These are phyloP conservation scores for Antheraea yamamai DNA, from an alignment of 2,888 invertebrate genomes.

Conservation along the genomic window DNA sequence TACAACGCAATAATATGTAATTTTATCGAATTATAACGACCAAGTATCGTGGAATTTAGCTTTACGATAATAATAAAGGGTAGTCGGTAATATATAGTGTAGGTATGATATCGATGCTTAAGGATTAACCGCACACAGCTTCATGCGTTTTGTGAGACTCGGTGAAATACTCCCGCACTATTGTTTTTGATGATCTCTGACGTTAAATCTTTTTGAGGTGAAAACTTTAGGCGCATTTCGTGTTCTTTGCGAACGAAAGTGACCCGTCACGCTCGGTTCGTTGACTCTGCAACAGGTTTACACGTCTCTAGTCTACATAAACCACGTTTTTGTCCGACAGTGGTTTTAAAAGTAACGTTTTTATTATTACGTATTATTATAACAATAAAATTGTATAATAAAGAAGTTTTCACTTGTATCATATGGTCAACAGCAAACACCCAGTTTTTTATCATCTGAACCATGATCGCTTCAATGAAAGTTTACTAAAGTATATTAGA, in stretches of 20 bases:
- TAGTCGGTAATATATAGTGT: conserved; percentile 14
- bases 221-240: too few relatives aligned
- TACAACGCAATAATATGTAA: conserved; percentile 34
- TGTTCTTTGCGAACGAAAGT: neutral
- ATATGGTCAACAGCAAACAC: too few relatives aligned
- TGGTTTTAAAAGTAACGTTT: too few relatives aligned
- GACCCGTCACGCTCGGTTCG: too few relatives aligned
- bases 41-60: conserved; percentile 43
- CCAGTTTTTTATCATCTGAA: too few relatives aligned
- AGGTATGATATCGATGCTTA: conserved; percentile 2
- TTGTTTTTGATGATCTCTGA: conserved; percentile 1
- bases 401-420: too few relatives aligned
- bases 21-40: conserved; percentile 47
- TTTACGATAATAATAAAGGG: conserved; percentile 35
- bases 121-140: neutral
- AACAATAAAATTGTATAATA: too few relatives aligned
- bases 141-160: neutral
- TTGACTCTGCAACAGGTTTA: too few relatives aligned
- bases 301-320: too few relatives aligned
- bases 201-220: neutral
- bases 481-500: neutral
- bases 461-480: neutral
- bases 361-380: too few relatives aligned
- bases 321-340: too few relatives aligned
- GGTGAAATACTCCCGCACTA: neutral